phyloP scores from a whole-genome alignment of 1,140 invertebrate genomes.

The Zaprionus nigranus region DNA sequence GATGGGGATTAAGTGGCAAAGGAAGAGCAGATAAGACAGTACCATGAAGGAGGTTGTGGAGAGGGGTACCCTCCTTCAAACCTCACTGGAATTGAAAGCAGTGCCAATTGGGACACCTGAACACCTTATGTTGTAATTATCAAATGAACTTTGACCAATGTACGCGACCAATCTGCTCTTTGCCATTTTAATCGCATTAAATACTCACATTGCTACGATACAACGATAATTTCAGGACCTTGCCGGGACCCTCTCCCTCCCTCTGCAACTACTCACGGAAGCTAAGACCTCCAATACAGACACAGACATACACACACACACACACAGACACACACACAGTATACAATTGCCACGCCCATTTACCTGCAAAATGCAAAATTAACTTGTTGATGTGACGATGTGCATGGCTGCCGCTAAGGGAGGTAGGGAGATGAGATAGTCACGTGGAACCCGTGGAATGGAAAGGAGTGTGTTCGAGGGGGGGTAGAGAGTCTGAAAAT shows the following conservation, averaged over 20 bases:
- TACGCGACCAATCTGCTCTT: constrained; percentile 41
- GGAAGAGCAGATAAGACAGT: too few species aligned
- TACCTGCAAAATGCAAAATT: constrained; percentile 64
- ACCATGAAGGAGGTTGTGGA: not conserved
- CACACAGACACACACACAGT: not conserved
- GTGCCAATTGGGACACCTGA: constrained; percentile 8
- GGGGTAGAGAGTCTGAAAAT: constrained; percentile 55
- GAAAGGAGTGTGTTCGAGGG: not conserved
- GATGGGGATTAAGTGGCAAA: not conserved
- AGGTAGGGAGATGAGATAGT: not conserved
- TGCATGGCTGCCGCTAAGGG: constrained; percentile 17
- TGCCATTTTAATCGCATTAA: constrained; percentile 77
- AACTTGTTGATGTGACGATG: constrained; percentile 76
- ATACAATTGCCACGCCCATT: constrained; percentile 15
- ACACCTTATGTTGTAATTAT: constrained; percentile 44
- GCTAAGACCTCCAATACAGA: not conserved
- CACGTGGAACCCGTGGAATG: not conserved
- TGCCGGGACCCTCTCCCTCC: not conserved
- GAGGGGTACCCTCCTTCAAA: too few species aligned
- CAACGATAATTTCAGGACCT: not conserved
- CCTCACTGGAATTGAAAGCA: not conserved
- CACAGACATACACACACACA: not conserved
- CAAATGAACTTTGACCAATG: constrained; percentile 39
- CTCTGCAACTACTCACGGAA: not conserved
- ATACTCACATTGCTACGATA: constrained; percentile 47